A percentile compares a stretch with the other conserved stretches of the same genome.
Conservation (phyloP, 2,888 invertebrate genomes). For the Hemicrepidius hirtus region DNA sequence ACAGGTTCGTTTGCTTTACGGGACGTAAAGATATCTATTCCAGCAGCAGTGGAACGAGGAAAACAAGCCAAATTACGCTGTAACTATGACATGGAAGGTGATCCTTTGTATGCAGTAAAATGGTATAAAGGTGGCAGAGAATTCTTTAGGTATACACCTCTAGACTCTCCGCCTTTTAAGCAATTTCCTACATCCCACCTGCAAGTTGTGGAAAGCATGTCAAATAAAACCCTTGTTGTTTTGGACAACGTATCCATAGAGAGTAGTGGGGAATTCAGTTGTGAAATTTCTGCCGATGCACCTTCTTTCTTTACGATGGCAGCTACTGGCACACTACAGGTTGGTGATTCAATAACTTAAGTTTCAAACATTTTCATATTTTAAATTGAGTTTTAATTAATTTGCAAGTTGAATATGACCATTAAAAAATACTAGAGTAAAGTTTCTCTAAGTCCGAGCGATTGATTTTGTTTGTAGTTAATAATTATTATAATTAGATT, state of each 20-base stretch:
- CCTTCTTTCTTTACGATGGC: slow-evolving; percentile 70
- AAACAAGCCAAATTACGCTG: slow-evolving; percentile 79
- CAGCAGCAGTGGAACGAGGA: slow-evolving; percentile 79
- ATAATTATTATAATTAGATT: too few species aligned
- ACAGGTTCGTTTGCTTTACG: slow-evolving; percentile 71
- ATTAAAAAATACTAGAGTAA: too few species aligned
- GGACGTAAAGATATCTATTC: slow-evolving; percentile 80
- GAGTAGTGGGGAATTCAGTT: slow-evolving; percentile 68
- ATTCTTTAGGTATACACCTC: slow-evolving; percentile 77
- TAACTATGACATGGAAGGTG: slow-evolving; percentile 79
- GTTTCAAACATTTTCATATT: too few species aligned
- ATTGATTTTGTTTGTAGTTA: too few species aligned
- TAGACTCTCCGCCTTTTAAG: slow-evolving; percentile 79
- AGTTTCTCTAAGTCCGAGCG: too few species aligned
- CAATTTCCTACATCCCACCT: slow-evolving; percentile 78
- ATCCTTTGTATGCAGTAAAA: slow-evolving; percentile 80
- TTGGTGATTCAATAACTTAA: too few species aligned
- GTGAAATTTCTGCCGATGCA: slow-evolving; percentile 70
- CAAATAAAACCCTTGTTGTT: slow-evolving; percentile 67
- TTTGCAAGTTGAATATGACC: too few species aligned
- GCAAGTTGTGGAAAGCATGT: slow-evolving; percentile 76
- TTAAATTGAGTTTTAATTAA: too few species aligned
- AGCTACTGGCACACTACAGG: slow-evolving; percentile 71
- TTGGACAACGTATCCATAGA: slow-evolving; percentile 66
- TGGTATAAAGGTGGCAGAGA: slow-evolving; percentile 81